These are phyloP conservation scores for Cryptotermes secundus DNA, from an alignment of 1,140 invertebrate genomes.

Conservation along the genomic window DNA sequence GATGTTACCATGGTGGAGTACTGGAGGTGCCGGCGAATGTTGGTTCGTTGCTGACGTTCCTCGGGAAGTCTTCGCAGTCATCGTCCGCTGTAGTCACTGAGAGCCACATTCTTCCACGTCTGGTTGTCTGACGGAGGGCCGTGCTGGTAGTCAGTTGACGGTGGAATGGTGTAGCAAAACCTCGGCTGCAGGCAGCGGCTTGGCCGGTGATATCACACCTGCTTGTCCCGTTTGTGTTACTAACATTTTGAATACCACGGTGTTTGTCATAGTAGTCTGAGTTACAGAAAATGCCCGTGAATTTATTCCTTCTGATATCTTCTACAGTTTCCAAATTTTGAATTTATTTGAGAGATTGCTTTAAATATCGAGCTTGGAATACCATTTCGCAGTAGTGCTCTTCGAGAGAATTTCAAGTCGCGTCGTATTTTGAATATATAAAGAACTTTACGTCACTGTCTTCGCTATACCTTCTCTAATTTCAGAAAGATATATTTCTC, in stretches of 20 bases:
- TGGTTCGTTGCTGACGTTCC: too few species aligned
- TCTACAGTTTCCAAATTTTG: not conserved
- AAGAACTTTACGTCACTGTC: not conserved
- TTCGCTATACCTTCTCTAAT: not conserved
- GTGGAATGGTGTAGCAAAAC: not conserved
- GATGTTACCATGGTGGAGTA: not conserved
- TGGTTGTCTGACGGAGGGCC: not conserved
- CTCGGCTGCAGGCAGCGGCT: not conserved
- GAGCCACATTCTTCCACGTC: not conserved
- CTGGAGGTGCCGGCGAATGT: not conserved
- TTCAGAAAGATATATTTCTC: not conserved
- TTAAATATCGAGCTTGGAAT: not conserved
- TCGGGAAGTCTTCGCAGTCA: not conserved
- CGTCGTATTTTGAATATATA: not conserved
- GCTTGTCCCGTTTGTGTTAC: not conserved
- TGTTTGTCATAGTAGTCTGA: not conserved
- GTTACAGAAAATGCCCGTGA: not conserved
- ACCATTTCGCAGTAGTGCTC: not conserved
- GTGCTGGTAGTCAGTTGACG: constrained; percentile 14
- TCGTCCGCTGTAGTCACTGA: not conserved
- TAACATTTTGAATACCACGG: not conserved
- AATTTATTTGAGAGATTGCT: not conserved
- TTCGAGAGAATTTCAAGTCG: not conserved
- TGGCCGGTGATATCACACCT: not conserved
- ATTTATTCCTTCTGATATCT: not conserved